Evolutionary conservation across 2,797 vertebrate genomes (phyloP), one percentile per base, ranked within the genome.

Genomic region (Thunnus albacares): DNA sequence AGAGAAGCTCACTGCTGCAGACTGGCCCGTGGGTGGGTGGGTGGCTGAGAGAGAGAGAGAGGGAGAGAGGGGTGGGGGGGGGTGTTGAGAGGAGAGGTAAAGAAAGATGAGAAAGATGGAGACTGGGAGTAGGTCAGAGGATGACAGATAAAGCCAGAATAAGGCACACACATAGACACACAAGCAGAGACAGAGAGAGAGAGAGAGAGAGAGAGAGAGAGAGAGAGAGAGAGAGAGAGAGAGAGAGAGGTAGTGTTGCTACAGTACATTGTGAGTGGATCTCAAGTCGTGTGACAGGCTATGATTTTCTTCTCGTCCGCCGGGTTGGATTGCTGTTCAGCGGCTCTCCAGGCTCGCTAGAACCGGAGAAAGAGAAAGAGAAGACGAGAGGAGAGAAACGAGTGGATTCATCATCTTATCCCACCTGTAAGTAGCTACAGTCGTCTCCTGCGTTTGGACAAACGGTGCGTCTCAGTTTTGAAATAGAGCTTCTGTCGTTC

Each of bases 201-300:
- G 45, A 47, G 45, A 18, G 47, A 49, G 15, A 47, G 13, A 47
- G 13, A 47, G 14, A 15, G 14, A 5, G 43, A 45, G 45, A 47
- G 51, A 47, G 63, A 67, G 73, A 67, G 73, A 75, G 45, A 63
- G 77, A 61, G 68, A 70, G 66, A 68, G 41, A 57, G 63, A 51
- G 80, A 13, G 84, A 69, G 79, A 65, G 88, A 20, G 77, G 14
- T 43, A 22, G 73, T 53, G 76, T 24, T 51, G 75, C 63, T 69
- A 51, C 60, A 67, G 79, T 24, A 43, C 78, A 64, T 62, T 78
- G 89, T 84, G 79, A 86, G 69, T 59, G 55, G 59, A 80, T 87
- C 73, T 89, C 56, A 73, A 75, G 79, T 71, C 17, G 30, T 77
- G 33, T 87, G 89, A 82, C 87, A 89, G 85, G 49, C 89, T 83